These are phyloP conservation scores for Dendropsophus ebraccatus DNA, from an alignment of 2,113 vertebrate genomes.

Conservation along the genomic window DNA sequence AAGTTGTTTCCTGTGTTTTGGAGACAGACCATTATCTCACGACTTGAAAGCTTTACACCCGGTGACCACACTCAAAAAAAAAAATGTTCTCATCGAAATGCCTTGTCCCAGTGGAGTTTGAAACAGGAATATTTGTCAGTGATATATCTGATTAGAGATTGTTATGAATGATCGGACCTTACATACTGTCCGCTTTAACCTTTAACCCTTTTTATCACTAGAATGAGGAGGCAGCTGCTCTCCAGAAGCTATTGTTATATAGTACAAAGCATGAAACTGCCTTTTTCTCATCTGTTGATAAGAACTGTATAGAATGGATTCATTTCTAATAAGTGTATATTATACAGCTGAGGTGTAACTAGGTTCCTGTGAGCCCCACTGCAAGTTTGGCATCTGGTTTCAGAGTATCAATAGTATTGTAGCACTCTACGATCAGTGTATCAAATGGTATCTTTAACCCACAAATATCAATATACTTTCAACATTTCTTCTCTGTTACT, in stretches of 20 bases:
- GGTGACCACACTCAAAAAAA: conserved; percentile 56
- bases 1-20: conserved; percentile 70
- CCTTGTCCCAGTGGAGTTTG: conserved; percentile 48
- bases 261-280: no score
- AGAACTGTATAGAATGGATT: no score
- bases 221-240: background rate
- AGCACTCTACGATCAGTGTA: no score
- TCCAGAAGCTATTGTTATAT: no score
- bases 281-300: no score
- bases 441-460: no score
- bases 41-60: conserved; percentile 66
- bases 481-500: no score
- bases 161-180: background rate
- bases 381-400: background rate
- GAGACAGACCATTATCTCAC: conserved; percentile 65
- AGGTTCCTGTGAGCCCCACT: no score
- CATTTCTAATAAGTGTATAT: no score
- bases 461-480: no score
- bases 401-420: no score
- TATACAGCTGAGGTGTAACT: no score
- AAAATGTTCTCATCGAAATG: conserved; percentile 61
- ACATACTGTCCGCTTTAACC: background rate
- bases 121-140: conserved; percentile 62
- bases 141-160: conserved; percentile 61
- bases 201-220: background rate